Evolutionary conservation across 1,140 invertebrate genomes (phyloP), one percentile per base, ranked within the genome.

Genomic region (Nasonia longicornis): DNA sequence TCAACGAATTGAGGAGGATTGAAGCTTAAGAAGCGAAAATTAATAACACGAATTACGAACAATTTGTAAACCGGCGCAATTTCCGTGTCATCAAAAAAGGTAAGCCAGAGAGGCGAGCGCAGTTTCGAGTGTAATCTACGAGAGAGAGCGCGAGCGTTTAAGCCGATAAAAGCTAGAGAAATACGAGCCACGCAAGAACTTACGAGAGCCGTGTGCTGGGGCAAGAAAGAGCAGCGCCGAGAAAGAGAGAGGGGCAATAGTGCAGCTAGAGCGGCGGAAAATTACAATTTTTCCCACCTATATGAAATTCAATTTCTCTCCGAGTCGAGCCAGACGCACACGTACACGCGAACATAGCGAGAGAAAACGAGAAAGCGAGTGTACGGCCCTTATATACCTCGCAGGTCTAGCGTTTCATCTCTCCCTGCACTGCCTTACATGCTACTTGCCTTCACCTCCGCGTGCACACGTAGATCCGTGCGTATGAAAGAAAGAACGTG

Each of bases 241-340:
- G 26, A 26, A 26, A 26, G 26, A 6, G 31, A 42, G 20, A 66
- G n/a, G 22, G 58, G 38, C 16, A 66, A 71, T 71, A 42, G 69
- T 35, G 72, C 38, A 74, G 22, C 73, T 35, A 67, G 64, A 67
- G 29, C 64, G 72, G 77, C 80, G 82, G 74, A 85, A 85, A 85
- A 87, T 86, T 85, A 86, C 85, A 87, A 86, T 86, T 87, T 85
- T 84, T 83, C 83, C 77, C 79, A 81, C 67, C 82, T 82, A 80
- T 79, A 84, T 85, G 82, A 82, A 87, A 87, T 87, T 86, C 84
- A 87, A 87, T 87, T 86, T 85, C 79, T 85, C 79, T 84, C 81
- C 83, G 26, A 74, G 31, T 64, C n/a, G 73, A 80, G 75, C 22
- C 4, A 58, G 52, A 58, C 52, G 7, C 20, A 16, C 16, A n/a